These are phyloP conservation scores for Lepisosteus oculatus DNA, from an alignment of 2,113 vertebrate genomes.

Conservation along the genomic window DNA sequence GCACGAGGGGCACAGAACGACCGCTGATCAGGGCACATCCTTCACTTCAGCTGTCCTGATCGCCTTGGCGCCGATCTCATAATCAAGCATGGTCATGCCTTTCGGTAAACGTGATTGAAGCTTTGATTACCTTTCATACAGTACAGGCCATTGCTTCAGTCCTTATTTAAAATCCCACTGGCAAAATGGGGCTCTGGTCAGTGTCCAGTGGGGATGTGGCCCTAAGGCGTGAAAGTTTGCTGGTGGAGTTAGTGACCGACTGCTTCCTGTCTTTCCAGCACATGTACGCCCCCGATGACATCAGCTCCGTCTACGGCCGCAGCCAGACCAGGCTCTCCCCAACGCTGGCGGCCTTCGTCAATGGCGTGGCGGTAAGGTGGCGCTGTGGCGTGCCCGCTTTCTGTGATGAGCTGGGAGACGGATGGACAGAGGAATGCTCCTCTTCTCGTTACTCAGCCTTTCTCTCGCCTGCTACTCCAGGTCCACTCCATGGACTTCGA, in stretches of 20 bases:
- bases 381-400: background rate
- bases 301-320: constrained; percentile 77
- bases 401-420: background rate
- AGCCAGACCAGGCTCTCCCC: constrained; percentile 67
- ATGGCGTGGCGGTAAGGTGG: constrained; percentile 81
- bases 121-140: too few relatives aligned
- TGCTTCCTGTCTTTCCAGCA: constrained; percentile 51
- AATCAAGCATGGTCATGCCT: too few relatives aligned
- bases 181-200: too few relatives aligned
- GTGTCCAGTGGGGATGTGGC: background rate
- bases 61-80: too few relatives aligned
- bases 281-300: constrained; percentile 64
- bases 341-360: constrained; percentile 75
- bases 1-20: background rate
- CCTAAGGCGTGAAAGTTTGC: too few relatives aligned
- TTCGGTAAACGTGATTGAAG: too few relatives aligned
- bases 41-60: background rate
- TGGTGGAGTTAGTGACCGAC: background rate
- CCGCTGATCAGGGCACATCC: background rate
- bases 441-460: background rate
- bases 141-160: too few relatives aligned
- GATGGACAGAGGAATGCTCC: background rate
- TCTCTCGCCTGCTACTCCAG: constrained; percentile 40
- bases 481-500: constrained; percentile 89
- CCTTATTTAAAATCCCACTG: too few relatives aligned